These are phyloP conservation scores for Phortica magna DNA, from an alignment of 2,888 invertebrate species.

Conservation along the genomic window DNA sequence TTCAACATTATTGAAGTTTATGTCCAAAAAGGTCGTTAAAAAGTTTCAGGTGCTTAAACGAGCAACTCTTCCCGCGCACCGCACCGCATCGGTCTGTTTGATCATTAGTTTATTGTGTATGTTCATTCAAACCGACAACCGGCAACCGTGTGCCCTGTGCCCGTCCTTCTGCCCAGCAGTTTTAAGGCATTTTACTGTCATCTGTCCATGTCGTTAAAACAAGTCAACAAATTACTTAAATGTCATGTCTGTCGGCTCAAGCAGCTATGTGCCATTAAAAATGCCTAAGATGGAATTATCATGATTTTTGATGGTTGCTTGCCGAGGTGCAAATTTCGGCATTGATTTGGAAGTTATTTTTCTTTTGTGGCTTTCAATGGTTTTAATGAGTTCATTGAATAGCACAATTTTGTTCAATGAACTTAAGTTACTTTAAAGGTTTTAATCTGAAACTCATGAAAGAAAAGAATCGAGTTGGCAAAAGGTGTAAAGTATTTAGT, in stretches of 20 bases:
- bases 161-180: background rate
- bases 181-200: conserved; percentile 30
- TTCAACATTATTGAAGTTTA: conserved; percentile 72
- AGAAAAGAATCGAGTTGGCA: no score
- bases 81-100: conserved; percentile 45
- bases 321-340: background rate
- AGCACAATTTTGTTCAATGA: background rate
- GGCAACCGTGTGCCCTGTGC: no score
- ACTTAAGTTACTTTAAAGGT: background rate
- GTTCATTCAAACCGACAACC: no score
- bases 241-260: conserved; percentile 19
- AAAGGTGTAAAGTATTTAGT: no score
- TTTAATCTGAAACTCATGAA: no score
- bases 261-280: conserved; percentile 24
- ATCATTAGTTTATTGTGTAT: conserved; percentile 45
- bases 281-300: conserved; percentile 39
- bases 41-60: conserved; percentile 58
- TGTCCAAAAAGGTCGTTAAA: conserved; percentile 62
- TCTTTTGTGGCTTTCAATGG: background rate
- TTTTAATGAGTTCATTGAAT: background rate
- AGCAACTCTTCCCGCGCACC: background rate
- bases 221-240: conserved; percentile 35
- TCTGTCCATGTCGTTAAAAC: conserved; percentile 34
- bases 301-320: conserved; percentile 46
- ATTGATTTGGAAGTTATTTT: background rate